Percentiles rank a stretch among this genome's conserved stretches.
phyloP scores from a whole-genome alignment of 2,888 invertebrate genomes.

The Tetheella fluctuosa region DNA sequence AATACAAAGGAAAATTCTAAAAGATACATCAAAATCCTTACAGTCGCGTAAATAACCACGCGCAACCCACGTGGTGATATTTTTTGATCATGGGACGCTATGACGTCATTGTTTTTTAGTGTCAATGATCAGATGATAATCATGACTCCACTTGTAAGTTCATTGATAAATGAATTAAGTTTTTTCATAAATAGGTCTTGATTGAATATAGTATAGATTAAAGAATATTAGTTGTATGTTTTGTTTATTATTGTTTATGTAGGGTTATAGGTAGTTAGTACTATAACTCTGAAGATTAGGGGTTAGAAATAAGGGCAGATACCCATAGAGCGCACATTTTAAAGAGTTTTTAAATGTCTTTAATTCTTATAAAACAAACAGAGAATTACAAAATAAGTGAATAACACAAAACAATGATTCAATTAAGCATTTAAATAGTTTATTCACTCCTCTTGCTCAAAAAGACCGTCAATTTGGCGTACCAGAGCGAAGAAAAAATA shows the following conservation, averaged over 20 bases:
- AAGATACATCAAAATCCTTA: conserved; percentile 25
- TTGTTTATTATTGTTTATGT: not conserved
- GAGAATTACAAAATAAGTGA: too few species aligned
- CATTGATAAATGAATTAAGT: conserved; percentile 10
- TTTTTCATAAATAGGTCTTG: conserved; percentile 2
- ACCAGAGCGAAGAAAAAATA: too few species aligned
- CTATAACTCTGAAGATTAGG: too few species aligned
- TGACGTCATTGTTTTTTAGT: conserved; percentile 40
- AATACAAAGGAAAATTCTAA: conserved; percentile 45
- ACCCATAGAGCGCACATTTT: too few species aligned
- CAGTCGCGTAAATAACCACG: conserved; percentile 28
- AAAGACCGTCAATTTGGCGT: too few species aligned
- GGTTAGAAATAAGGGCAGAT: too few species aligned
- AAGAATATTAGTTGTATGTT: not conserved
- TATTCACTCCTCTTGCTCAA: too few species aligned
- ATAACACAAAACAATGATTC: too few species aligned
- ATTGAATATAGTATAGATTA: not conserved
- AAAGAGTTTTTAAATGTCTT: too few species aligned
- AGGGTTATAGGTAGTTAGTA: too few species aligned
- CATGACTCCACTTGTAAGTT: conserved; percentile 14
- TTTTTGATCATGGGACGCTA: conserved; percentile 38
- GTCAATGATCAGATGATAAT: conserved; percentile 28
- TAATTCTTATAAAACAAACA: too few species aligned
- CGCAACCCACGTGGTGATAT: conserved; percentile 56
- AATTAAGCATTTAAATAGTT: too few species aligned